phyloP scores from a whole-genome alignment of 2,797 vertebrate genomes.

The Petrocephalus schoutedeni region DNA sequence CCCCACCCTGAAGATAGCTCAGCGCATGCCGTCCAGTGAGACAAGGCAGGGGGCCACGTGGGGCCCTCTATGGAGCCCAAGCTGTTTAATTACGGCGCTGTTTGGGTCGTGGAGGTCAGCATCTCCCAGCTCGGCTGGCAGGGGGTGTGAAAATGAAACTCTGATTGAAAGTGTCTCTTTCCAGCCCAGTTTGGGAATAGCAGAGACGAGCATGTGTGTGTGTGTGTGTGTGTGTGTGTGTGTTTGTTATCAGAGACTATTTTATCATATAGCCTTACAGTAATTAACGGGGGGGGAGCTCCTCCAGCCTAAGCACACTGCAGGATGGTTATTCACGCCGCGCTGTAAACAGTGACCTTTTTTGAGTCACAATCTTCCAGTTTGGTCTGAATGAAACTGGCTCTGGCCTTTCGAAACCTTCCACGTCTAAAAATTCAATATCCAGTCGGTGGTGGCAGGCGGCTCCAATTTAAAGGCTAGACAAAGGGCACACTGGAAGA shows the following conservation, averaged over 20 bases:
- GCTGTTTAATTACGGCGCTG: conserved; percentile 50
- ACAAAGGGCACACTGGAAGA: conserved; percentile 13
- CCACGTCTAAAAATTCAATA: conserved; percentile 16
- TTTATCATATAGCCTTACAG: background rate
- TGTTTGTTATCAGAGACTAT: background rate
- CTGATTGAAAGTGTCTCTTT: conserved; percentile 40
- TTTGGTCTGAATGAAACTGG: conserved; percentile 16
- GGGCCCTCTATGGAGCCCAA: conserved; percentile 35
- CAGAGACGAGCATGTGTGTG: background rate
- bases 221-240: background rate
- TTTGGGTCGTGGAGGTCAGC: conserved; percentile 17
- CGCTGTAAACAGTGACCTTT: background rate
- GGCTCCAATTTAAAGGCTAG: conserved; percentile 27
- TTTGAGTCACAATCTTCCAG: conserved; percentile 9
- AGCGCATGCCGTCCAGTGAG: background rate
- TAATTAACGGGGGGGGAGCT: background rate
- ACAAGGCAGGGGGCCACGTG: conserved; percentile 14
- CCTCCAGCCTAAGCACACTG: background rate
- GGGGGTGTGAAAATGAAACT: conserved; percentile 49
- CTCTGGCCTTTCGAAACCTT: conserved; percentile 23
- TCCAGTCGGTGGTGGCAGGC: background rate
- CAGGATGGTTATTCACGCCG: background rate
- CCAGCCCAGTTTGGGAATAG: conserved; percentile 9
- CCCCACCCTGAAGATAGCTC: background rate
- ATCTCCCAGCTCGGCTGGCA: conserved; percentile 18